A percentile compares a stretch with the other conserved stretches of the same genome.
These are phyloP conservation scores for Antechinus flavipes DNA, from an alignment of 2,113 vertebrate genomes.

Conservation along the genomic window DNA sequence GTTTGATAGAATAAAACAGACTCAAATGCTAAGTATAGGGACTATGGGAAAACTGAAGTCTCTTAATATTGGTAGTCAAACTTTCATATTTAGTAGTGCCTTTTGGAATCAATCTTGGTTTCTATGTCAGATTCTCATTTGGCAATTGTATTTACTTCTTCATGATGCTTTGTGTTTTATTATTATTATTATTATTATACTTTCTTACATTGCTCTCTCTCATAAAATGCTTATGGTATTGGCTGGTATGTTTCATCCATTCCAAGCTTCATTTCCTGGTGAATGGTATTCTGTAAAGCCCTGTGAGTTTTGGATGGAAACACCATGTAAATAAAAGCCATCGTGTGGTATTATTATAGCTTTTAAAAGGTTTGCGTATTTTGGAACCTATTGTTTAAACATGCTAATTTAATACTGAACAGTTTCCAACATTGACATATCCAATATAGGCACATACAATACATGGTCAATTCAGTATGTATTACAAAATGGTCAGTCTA, in stretches of 20 bases:
- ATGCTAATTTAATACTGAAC: conserved; percentile 31
- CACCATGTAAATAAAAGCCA: conserved; percentile 32
- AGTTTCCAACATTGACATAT: conserved; percentile 42
- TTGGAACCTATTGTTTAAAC: conserved; percentile 50
- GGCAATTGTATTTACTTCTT: conserved; percentile 51
- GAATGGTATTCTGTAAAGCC: conserved; percentile 29
- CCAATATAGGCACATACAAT: conserved; percentile 43
- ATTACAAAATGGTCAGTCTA: conserved; percentile 26
- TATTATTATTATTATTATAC: neutral
- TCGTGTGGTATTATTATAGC: conserved; percentile 53
- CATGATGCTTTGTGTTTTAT: conserved; percentile 66
- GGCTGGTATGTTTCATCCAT: conserved; percentile 61
- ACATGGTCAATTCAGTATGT: conserved; percentile 49
- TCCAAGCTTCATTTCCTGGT: conserved; percentile 19
- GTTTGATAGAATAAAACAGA: conserved; percentile 37
- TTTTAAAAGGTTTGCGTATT: conserved; percentile 57
- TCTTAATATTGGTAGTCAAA: conserved; percentile 65
- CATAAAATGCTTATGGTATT: conserved; percentile 46
- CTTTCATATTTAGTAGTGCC: conserved; percentile 54
- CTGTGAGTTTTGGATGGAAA: conserved; percentile 57
- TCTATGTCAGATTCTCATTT: neutral
- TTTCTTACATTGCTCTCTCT: conserved; percentile 56
- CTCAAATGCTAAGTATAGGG: conserved; percentile 40
- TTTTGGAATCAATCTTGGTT: conserved; percentile 52
- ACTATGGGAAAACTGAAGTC: conserved; percentile 45